A percentile compares a stretch with the other conserved stretches of the same genome.
phyloP scores from a whole-genome alignment of 2,888 invertebrate genomes.

The Tanytarsus gracilentus region DNA sequence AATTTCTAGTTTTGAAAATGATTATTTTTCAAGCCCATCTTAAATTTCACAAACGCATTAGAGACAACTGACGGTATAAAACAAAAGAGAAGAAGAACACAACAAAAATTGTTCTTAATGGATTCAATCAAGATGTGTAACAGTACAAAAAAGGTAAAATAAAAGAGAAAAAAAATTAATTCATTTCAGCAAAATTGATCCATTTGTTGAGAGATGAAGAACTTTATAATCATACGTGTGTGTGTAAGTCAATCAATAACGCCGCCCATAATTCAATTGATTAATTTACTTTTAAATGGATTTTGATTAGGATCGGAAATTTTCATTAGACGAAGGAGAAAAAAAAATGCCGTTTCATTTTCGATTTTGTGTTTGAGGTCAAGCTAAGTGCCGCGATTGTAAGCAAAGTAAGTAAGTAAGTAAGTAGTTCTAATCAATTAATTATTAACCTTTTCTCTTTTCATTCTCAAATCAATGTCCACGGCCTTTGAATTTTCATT shows the following conservation, averaged over 20 bases:
- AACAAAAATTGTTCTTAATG: not conserved
- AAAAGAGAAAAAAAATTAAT: too few species aligned
- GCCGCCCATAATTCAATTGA: conserved; percentile 28
- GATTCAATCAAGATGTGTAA: not conserved
- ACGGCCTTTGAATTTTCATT: not conserved
- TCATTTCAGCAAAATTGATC: too few species aligned
- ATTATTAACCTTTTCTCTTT: conserved; percentile 21
- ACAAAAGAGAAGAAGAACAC: not conserved
- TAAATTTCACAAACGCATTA: not conserved
- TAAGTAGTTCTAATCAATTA: conserved; percentile 27
- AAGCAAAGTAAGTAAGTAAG: too few species aligned
- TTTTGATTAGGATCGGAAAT: conserved; percentile 29
- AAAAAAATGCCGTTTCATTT: conserved; percentile 3
- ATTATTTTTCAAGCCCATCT: not conserved
- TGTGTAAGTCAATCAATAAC: not conserved
- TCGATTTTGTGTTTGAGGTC: conserved; percentile 6
- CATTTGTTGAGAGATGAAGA: too few species aligned
- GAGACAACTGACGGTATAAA: not conserved
- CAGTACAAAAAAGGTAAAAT: not conserved
- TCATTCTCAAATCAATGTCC: not conserved
- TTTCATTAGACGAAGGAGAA: conserved; percentile 2
- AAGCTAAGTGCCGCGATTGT: conserved; percentile 5
- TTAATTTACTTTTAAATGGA: conserved; percentile 25
- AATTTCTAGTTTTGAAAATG: too few species aligned
- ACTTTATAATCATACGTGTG: too few species aligned